Conservation (phyloP, 2,797 vertebrate genomes). For the Sebastiscus tertius region DNA sequence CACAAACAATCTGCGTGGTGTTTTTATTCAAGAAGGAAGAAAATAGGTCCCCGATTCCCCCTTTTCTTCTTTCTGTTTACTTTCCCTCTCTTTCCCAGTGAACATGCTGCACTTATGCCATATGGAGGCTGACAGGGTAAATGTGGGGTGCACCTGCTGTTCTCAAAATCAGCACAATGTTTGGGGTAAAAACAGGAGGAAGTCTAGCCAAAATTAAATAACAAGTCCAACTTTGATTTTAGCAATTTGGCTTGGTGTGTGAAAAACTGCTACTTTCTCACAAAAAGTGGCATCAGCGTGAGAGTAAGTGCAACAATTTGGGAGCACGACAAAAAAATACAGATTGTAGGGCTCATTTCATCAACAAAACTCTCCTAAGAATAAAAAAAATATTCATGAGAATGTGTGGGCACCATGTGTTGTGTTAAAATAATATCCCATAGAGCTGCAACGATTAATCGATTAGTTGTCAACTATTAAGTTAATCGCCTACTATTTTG, state of each 20-base stretch:
- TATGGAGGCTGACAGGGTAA: constrained; percentile 27
- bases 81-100: constrained; percentile 10
- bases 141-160: constrained; percentile 52
- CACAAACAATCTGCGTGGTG: neutral
- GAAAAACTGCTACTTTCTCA: neutral
- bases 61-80: constrained; percentile 10
- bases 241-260: neutral
- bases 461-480: too few species aligned
- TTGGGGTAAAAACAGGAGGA: constrained; percentile 18
- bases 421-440: neutral
- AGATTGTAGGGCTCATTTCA: neutral
- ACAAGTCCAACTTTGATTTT: neutral
- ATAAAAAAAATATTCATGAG: neutral
- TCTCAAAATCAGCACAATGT: constrained; percentile 22
- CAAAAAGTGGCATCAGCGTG: neutral
- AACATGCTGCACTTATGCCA: constrained; percentile 35
- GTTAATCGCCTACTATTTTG: neutral
- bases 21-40: neutral
- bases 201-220: constrained; percentile 34
- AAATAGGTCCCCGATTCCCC: neutral
- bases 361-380: neutral
- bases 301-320: neutral
- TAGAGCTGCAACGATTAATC: too few species aligned
- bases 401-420: neutral
- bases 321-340: neutral